phyloP scores from a whole-genome alignment of 2,888 invertebrate species.

The Aphelenchoides bicaudatus region DNA sequence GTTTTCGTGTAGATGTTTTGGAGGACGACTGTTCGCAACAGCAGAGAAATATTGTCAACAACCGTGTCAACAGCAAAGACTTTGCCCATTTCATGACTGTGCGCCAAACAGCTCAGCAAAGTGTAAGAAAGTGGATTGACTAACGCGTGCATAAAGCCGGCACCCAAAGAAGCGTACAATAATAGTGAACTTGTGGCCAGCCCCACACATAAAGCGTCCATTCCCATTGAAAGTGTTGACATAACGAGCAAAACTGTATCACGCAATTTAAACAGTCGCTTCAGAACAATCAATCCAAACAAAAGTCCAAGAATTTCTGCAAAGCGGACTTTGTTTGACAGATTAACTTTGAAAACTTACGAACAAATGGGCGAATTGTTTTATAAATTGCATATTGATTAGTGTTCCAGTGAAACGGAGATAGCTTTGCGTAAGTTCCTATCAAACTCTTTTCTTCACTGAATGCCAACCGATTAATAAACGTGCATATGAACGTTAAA shows the following conservation, averaged over 20 bases:
- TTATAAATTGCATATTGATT: slow-evolving; percentile 47
- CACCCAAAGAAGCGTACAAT: slow-evolving; percentile 49
- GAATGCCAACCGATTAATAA: slow-evolving; percentile 53
- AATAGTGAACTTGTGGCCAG: slow-evolving; percentile 44
- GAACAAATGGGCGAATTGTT: slow-evolving; percentile 40
- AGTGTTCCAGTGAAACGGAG: slow-evolving; percentile 53
- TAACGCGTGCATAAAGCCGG: slow-evolving; percentile 50
- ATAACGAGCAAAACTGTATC: slow-evolving; percentile 48
- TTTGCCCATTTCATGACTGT: slow-evolving; percentile 52
- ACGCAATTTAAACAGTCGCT: slow-evolving; percentile 41
- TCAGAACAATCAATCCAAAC: slow-evolving; percentile 48
- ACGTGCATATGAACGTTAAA: slow-evolving; percentile 48
- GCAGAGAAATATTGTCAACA: slow-evolving; percentile 46
- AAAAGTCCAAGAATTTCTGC: slow-evolving; percentile 53
- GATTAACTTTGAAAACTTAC: slow-evolving; percentile 21
- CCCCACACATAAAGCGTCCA: slow-evolving; percentile 48
- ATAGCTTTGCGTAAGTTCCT: slow-evolving; percentile 50
- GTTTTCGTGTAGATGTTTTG: slow-evolving; percentile 54
- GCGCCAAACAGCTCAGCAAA: slow-evolving; percentile 51
- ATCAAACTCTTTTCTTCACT: slow-evolving; percentile 50
- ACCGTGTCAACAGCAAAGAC: slow-evolving; percentile 51
- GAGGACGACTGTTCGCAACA: slow-evolving; percentile 47
- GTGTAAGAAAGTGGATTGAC: slow-evolving; percentile 55
- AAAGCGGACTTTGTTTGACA: slow-evolving; percentile 1
- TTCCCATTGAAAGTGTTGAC: slow-evolving; percentile 39